Base-by-base conservation (phyloP, 2,797 vertebrate genomes). In the Syngnathus rostellatus region DNA sequence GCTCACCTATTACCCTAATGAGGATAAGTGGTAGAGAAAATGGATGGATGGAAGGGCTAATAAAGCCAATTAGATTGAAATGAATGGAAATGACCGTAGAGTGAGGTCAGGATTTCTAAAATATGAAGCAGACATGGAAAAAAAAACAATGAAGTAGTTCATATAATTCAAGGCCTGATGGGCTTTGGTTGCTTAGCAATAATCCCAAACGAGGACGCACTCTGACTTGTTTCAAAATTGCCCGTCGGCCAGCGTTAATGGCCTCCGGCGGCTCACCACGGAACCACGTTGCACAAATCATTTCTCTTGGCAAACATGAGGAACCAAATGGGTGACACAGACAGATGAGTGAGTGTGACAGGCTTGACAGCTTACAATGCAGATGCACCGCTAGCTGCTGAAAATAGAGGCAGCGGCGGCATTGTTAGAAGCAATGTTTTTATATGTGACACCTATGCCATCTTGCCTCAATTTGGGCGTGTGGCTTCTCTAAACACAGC, bases 351-450 rank as follows among this genome's bases (percentile, higher is more conserved):
- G 39, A 9, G 60, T 57, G 73, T 81, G 77, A 79, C 77, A 74
- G 65, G 65, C 67, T 16, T 75, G 83, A 83, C 80, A 76, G 70
- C 73, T 72, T 63, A 69, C 81, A 73, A 70, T 65, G 66, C 53
- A 73, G 70, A 74, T 65, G 57, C 62, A 71, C 60, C 50, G 72
- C 69, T 59, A 72, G 81, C 75, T 76, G 50, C 37, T 16, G 8
- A 72, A 59, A 80, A 68, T 77, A 73, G 70, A 74, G 72, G 67
- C 72, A 41, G 69, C 55, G 61, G 45, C 39, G 61, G 69, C 71
- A 31, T 55, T 55, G 76, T 75, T 79, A 80, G 6, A 75, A 77
- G 68, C 55, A 70, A 68, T 70, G 72, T 83, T 88, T 83, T 80
- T 79, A 11, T 80, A 85, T 75, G 71, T 80, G 77, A 73, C 75